Conservation (phyloP, 2,888 invertebrate species). For the Tenthredo scrophulariae region DNA sequence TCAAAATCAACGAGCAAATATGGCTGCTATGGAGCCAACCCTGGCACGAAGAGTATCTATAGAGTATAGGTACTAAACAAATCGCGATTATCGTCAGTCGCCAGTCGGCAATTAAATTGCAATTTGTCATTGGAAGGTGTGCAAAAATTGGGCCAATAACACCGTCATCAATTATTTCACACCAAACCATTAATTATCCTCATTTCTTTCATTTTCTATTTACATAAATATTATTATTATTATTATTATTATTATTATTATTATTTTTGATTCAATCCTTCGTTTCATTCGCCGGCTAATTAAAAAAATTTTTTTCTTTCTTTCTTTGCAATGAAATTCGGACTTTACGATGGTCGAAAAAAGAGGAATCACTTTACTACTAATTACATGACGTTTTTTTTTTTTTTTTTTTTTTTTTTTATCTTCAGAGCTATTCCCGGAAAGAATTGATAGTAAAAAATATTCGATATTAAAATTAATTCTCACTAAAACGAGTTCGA, state of each 20-base stretch:
- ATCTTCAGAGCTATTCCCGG: not conserved
- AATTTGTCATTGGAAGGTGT: slow-evolving; percentile 30
- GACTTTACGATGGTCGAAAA: not conserved
- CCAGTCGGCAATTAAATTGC: slow-evolving; percentile 8
- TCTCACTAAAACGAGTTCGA: slow-evolving; percentile 20
- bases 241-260: not conserved
- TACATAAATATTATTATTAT: not conserved
- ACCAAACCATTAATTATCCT: not conserved
- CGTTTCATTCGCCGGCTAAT: too few relatives aligned
- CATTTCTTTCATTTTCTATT: not conserved
- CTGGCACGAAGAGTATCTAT: not conserved
- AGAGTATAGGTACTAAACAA: slow-evolving; percentile 16
- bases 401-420: not conserved
- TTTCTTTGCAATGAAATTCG: not conserved
- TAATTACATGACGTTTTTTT: not conserved
- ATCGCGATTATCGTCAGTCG: slow-evolving; percentile 6
- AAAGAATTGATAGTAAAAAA: not conserved
- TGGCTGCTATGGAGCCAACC: slow-evolving; percentile 12
- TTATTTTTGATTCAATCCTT: not conserved
- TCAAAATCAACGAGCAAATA: slow-evolving; percentile 38
- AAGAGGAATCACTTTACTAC: not conserved
- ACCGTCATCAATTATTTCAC: slow-evolving; percentile 43
- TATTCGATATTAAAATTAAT: not conserved
- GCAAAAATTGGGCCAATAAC: slow-evolving; percentile 45
- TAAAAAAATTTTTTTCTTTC: too few relatives aligned